Percentiles rank a stretch among this genome's conserved stretches.
These are phyloP conservation scores for Lasaia peninsularis DNA, from an alignment of 1,140 invertebrate species.

Conservation along the genomic window DNA sequence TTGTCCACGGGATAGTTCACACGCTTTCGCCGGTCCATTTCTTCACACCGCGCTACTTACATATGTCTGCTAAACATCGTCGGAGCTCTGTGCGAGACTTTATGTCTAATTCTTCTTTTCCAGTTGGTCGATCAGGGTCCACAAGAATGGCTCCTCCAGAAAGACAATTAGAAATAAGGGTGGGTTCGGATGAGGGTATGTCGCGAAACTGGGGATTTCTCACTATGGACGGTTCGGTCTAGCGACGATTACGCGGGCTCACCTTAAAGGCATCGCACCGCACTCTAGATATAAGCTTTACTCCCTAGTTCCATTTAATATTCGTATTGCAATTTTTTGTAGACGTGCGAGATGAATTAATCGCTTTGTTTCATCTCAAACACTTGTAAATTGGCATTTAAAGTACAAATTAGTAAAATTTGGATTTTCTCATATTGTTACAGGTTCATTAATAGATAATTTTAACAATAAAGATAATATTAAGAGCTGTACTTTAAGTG, in stretches of 20 bases:
- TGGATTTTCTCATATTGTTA: constrained; percentile 76
- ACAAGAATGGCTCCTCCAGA: constrained; percentile 76
- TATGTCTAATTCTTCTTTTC: constrained; percentile 75
- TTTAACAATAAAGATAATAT: constrained; percentile 70
- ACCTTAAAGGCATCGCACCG: constrained; percentile 76
- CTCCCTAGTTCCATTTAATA: constrained; percentile 55
- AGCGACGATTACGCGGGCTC: constrained; percentile 61
- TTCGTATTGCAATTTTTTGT: constrained; percentile 59
- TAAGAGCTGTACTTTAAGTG: constrained; percentile 77
- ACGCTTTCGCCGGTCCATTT: constrained; percentile 66
- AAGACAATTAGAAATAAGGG: constrained; percentile 74
- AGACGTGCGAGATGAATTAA: constrained; percentile 68
- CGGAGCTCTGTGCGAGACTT: constrained; percentile 63
- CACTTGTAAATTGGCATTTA: constrained; percentile 76
- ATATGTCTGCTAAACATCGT: constrained; percentile 50
- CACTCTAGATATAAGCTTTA: constrained; percentile 69
- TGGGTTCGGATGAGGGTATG: constrained; percentile 65
- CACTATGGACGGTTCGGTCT: constrained; percentile 68
- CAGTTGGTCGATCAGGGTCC: constrained; percentile 76
- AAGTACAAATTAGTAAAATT: constrained; percentile 78
- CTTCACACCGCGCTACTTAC: constrained; percentile 69
- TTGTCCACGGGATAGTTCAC: constrained; percentile 55
- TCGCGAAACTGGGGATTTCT: constrained; percentile 72
- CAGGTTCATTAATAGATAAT: constrained; percentile 76
- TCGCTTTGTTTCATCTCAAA: constrained; percentile 65